These are phyloP conservation scores for Drosophila albomicans DNA, from an alignment of 1,140 invertebrate genomes.

Conservation along the genomic window DNA sequence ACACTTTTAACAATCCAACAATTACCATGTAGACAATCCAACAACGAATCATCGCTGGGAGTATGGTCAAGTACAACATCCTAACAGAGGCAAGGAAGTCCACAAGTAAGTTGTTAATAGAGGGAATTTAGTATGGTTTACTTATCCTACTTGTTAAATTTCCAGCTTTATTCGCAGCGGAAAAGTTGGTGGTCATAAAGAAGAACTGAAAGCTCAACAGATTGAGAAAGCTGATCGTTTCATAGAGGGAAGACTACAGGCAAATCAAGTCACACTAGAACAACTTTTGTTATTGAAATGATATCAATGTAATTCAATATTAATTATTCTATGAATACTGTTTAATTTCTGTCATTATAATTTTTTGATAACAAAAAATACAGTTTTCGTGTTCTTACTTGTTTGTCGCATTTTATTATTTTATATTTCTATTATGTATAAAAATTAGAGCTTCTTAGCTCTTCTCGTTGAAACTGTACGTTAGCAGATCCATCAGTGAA, in stretches of 20 bases:
- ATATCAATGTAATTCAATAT: no score
- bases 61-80: not conserved
- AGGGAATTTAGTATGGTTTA: not conserved
- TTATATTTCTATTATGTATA: no score
- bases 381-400: no score
- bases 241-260: conserved; percentile 30
- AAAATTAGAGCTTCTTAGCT: no score
- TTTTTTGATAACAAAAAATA: no score
- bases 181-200: conserved; percentile 61
- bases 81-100: conserved; percentile 38
- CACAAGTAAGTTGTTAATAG: conserved; percentile 38
- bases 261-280: conserved; percentile 45
- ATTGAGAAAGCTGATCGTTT: conserved; percentile 41
- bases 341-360: no score
- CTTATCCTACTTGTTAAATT: not conserved
- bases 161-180: conserved; percentile 63
- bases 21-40: conserved; percentile 52
- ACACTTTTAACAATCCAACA: not conserved
- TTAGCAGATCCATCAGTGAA: no score
- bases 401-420: no score
- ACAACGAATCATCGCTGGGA: conserved; percentile 67
- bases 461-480: no score
- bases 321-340: no score
- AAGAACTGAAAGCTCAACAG: conserved; percentile 46
- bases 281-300: conserved; percentile 7